Evolutionary conservation across 1,140 invertebrate genomes (phyloP).

Genomic region (Monomorium pharaonis): DNA sequence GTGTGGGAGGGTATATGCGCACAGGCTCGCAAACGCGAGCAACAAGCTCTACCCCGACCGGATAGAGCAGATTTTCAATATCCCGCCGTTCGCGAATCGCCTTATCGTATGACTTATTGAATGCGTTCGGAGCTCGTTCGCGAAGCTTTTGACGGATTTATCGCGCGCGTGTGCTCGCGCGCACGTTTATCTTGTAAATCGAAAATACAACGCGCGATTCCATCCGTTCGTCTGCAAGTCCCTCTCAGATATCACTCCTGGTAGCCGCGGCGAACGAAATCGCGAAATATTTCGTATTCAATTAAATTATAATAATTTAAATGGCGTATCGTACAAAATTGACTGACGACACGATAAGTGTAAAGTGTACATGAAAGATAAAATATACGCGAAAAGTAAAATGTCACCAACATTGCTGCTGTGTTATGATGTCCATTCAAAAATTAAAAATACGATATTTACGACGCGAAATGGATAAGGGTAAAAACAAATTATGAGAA

Average conservation of each 20-base stretch:
- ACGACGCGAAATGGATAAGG: not conserved
- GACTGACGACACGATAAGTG: not conserved
- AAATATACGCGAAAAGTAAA: not conserved
- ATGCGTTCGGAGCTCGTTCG: slow-evolving; percentile 2
- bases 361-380: not conserved
- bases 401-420: not conserved
- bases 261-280: not conserved
- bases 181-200: not conserved
- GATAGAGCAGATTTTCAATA: slow-evolving; percentile 67
- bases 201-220: not conserved
- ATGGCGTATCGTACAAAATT: not conserved
- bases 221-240: not conserved
- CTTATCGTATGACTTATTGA: slow-evolving; percentile 56
- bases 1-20: not conserved
- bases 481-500: not conserved
- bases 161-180: not conserved
- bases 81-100: slow-evolving; percentile 39
- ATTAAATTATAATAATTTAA: not conserved
- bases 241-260: too few relatives aligned
- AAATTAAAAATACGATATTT: not conserved
- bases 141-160: slow-evolving; percentile 10
- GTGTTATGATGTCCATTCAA: not conserved
- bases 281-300: not conserved
- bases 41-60: slow-evolving; percentile 6
- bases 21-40: not conserved